These are phyloP conservation scores for Nomada ruficornis DNA, from an alignment of 2,888 invertebrate species.

Conservation along the genomic window DNA sequence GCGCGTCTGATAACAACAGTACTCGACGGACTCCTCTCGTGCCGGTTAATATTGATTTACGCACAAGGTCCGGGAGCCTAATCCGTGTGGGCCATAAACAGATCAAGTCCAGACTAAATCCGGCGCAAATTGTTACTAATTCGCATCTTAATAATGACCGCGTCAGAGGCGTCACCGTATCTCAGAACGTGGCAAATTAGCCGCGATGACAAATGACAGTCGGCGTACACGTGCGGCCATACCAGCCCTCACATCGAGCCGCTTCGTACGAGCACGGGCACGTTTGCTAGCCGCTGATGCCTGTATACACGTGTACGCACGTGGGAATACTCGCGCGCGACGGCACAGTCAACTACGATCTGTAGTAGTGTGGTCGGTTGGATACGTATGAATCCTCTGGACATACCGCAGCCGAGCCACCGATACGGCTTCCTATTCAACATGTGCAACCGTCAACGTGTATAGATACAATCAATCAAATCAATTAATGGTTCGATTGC, in stretches of 20 bases:
- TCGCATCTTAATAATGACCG: conserved; percentile 84
- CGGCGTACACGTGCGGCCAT: conserved; percentile 71
- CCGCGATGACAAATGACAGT: conserved; percentile 83
- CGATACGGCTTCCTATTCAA: conserved; percentile 81
- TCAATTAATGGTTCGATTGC: conserved; percentile 82
- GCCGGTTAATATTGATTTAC: conserved; percentile 83
- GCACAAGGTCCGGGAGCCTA: conserved; percentile 80
- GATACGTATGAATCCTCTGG: conserved; percentile 77
- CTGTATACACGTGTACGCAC: conserved; percentile 46
- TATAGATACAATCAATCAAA: conserved; percentile 82
- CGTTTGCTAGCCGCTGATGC: conserved; percentile 48
- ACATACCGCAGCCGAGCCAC: conserved; percentile 74
- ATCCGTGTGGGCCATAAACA: conserved; percentile 83
- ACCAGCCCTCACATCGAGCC: conserved; percentile 54
- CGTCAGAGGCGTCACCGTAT: conserved; percentile 84
- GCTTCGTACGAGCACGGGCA: conserved; percentile 40
- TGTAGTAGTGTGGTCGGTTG: conserved; percentile 54
- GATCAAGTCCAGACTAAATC: conserved; percentile 83
- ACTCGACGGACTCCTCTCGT: conserved; percentile 64
- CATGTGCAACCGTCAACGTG: conserved; percentile 82
- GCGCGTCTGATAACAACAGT: conserved; percentile 63
- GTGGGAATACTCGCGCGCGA: conserved; percentile 44
- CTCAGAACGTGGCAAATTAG: conserved; percentile 84
- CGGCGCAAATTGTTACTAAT: conserved; percentile 84
- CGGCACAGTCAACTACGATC: conserved; percentile 19